Evolutionary conservation across 2,113 vertebrate genomes (phyloP).

Genomic region (Carettochelys insculpta): DNA sequence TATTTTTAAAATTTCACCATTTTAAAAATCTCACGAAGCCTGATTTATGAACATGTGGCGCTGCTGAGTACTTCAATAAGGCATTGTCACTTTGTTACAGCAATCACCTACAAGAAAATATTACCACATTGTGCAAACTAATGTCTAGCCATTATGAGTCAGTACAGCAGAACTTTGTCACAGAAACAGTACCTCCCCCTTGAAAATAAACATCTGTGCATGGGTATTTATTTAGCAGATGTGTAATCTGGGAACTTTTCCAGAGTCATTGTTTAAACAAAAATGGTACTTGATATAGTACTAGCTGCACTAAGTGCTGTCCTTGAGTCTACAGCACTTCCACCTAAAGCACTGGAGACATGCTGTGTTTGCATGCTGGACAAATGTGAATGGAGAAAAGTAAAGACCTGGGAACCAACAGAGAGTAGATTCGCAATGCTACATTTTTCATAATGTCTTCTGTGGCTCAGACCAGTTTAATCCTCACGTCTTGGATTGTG

Average conservation of each 20-base stretch:
- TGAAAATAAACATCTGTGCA: slow-evolving; percentile 2
- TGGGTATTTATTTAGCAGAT: slow-evolving; percentile 43
- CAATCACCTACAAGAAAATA: background rate
- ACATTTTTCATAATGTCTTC: background rate
- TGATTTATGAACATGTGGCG: background rate
- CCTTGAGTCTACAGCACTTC: slow-evolving; percentile 61
- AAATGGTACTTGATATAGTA: background rate
- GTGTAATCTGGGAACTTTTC: slow-evolving; percentile 39
- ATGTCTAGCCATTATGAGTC: background rate
- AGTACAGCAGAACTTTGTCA: background rate
- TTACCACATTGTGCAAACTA: background rate
- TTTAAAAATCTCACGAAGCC: background rate
- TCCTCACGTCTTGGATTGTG: background rate
- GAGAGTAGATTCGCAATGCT: slow-evolving; percentile 14
- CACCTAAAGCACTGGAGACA: slow-evolving; percentile 28
- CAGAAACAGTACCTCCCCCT: slow-evolving; percentile 49
- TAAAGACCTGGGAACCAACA: background rate
- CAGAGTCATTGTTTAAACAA: slow-evolving; percentile 45
- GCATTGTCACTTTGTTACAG: background rate
- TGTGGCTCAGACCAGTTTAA: background rate
- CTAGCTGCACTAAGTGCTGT: background rate
- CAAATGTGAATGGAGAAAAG: slow-evolving; percentile 22
- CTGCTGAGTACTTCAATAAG: background rate
- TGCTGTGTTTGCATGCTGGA: background rate
- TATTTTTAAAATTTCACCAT: background rate